Evolutionary conservation across 2,797 vertebrate genomes (phyloP), one percentile per base, ranked within the genome.

Genomic region (Scomberomorus guttatus): DNA sequence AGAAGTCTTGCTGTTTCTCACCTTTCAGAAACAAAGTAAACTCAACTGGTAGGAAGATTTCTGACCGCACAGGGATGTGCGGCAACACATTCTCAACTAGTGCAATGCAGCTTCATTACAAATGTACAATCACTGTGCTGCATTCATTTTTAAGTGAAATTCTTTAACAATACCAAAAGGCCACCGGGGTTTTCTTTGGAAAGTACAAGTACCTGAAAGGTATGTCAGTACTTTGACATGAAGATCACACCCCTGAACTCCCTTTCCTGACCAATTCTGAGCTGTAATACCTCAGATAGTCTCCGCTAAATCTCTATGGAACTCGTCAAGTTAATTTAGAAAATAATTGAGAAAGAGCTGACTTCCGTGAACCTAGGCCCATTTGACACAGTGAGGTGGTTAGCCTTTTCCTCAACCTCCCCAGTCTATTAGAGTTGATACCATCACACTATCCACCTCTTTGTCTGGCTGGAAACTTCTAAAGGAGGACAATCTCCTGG

Each of bases 391-490:
- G 86, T 34, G 89, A 92, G 88, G 90, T 89, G 91, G 93, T 94
- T 94, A 90, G 93, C 93, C 93, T 92, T 90, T 93, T 80, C 85
- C 90, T 93, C 92, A 91, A 92, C 92, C 91, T 93, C 88, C 90
- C 81, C 79, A 89, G 89, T 92, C 94, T 94, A 93, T 94, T 93
- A 91, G 85, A 89, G 80, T 78, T 87, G 93, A 95, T 95, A 93
- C 82, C 91, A 94, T 94, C 92, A 70, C 79, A 85, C 88, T 87
- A 92, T 93, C 92, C 89, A 82, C 86, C 90, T 92, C 90, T 94
- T 93, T 94, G 91, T 94, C 90, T 91, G 83, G 78, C 90, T 89
- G 87, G 79, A 90, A 89, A 94, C 93, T 94, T 96, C 91, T 92
- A 92, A 94, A 94, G 88, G 73, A 91, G 92, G 90, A 92, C 93